Evolutionary conservation across 2,113 vertebrate species (phyloP).

Genomic region (Ciconia stormi): DNA sequence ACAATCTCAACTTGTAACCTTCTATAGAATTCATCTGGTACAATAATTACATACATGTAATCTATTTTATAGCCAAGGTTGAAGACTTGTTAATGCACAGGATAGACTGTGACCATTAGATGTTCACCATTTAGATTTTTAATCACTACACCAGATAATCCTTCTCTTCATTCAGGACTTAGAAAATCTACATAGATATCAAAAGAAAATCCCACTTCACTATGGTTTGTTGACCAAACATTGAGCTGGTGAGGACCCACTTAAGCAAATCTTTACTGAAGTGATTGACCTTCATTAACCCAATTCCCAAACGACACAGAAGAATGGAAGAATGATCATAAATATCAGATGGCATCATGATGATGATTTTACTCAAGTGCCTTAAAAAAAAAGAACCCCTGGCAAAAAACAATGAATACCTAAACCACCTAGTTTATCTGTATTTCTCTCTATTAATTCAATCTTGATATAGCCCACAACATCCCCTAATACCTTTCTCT

Average conservation of each 20-base stretch:
- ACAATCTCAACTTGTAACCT: neutral
- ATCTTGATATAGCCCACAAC: neutral
- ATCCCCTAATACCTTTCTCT: constrained; percentile 86
- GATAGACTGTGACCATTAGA: neutral
- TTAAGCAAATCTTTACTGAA: neutral
- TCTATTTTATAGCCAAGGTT: neutral
- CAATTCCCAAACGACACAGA: neutral
- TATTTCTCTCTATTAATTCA: neutral
- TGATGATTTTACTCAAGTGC: neutral
- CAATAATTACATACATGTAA: neutral
- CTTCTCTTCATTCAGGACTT: neutral
- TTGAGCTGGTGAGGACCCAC: neutral
- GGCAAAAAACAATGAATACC: neutral
- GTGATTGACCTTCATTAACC: neutral
- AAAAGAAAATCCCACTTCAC: neutral
- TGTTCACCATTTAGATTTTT: neutral
- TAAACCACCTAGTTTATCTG: neutral
- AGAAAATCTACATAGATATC: neutral
- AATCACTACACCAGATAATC: neutral
- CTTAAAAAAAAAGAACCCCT: neutral
- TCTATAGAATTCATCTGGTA: neutral
- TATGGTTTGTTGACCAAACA: neutral
- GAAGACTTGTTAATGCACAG: neutral
- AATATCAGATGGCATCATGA: neutral
- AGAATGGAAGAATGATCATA: neutral